phyloP scores from a whole-genome alignment of 2,113 vertebrate species.

The Struthidea cinerea region DNA sequence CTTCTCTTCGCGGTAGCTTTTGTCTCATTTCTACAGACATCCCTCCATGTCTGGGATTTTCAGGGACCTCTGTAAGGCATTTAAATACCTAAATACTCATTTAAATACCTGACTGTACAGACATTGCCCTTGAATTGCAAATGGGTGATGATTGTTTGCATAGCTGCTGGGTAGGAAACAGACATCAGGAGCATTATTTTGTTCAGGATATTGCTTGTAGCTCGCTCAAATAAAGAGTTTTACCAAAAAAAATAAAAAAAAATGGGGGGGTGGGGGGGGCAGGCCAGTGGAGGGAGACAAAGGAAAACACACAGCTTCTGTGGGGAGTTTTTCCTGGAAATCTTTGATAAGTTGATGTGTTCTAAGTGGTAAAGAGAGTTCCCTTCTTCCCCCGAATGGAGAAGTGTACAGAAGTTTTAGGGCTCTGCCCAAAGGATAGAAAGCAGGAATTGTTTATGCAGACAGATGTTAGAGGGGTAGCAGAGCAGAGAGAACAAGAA shows the following conservation, averaged over 20 bases:
- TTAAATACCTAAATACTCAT: neutral
- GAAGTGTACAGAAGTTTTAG: neutral
- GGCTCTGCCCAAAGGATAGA: neutral
- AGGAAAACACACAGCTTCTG: neutral
- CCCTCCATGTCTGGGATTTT: neutral
- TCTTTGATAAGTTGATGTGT: neutral
- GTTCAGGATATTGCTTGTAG: conserved; percentile 9
- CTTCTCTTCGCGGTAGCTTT: neutral
- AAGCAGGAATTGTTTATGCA: neutral
- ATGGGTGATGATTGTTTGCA: neutral
- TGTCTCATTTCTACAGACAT: neutral
- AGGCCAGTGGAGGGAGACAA: neutral
- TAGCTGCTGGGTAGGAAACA: conserved; percentile 19
- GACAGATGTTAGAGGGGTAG: neutral
- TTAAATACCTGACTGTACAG: neutral
- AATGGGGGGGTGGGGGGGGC: too few species aligned
- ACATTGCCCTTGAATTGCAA: neutral
- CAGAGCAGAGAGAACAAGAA: neutral
- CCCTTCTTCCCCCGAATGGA: neutral
- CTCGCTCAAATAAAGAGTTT: neutral
- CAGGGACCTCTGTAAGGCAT: neutral
- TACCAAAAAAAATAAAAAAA: neutral
- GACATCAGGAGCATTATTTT: neutral
- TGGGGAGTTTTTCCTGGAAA: neutral
- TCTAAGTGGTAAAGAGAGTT: neutral